phyloP scores from a whole-genome alignment of 2,113 vertebrate genomes.

The Aegotheles bennettii region DNA sequence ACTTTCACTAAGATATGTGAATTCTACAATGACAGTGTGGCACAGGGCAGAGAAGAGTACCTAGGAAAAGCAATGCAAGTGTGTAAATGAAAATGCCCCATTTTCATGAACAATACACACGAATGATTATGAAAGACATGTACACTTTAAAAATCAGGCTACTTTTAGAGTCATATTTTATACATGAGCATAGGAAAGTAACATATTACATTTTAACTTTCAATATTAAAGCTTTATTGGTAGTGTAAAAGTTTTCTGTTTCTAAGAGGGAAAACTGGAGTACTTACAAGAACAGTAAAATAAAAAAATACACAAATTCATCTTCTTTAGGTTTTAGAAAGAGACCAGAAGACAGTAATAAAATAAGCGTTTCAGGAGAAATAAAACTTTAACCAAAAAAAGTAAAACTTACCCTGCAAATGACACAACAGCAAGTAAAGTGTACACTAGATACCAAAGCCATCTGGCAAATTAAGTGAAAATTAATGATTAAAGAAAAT shows the following conservation, averaged over 20 bases:
- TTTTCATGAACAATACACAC: background rate
- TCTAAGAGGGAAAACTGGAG: background rate
- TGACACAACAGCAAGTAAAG: conserved; percentile 17
- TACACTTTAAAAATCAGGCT: background rate
- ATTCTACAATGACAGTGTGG: background rate
- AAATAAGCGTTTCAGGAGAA: background rate
- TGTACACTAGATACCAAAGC: conserved; percentile 10
- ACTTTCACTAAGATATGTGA: background rate
- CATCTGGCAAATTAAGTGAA: conserved; percentile 51
- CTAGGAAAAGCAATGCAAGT: background rate
- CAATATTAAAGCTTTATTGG: background rate
- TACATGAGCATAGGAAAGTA: background rate
- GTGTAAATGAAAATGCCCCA: background rate
- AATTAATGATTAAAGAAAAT: conserved; percentile 62
- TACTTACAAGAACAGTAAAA: background rate
- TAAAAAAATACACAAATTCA: background rate
- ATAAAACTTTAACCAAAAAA: background rate
- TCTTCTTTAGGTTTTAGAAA: background rate
- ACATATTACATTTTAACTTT: background rate
- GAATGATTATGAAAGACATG: background rate
- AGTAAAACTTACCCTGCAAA: background rate
- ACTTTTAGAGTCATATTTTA: background rate
- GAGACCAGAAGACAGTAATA: background rate
- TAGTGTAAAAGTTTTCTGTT: background rate
- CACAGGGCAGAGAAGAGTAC: background rate